Conservation (phyloP, 2,888 invertebrate species). For the Leptopterna dolabrata region DNA sequence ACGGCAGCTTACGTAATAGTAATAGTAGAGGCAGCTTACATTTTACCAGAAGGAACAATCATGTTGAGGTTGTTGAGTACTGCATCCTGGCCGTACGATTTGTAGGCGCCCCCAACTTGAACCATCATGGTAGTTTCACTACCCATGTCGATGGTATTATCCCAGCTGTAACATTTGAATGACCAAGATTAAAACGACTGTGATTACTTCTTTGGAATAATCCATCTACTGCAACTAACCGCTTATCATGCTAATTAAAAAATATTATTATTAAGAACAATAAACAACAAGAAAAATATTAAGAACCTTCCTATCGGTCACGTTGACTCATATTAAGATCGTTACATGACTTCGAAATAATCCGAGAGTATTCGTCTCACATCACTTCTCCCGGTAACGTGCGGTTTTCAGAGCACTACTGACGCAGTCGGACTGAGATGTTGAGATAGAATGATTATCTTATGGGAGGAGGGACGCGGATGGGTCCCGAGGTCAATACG, state of each 20-base stretch:
- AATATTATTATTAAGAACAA: too few relatives aligned
- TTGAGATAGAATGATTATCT: background rate
- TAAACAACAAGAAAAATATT: too few relatives aligned
- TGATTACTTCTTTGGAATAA: background rate
- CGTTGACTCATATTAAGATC: background rate
- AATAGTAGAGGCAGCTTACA: constrained; percentile 34
- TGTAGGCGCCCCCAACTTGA: constrained; percentile 5
- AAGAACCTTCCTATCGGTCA: background rate
- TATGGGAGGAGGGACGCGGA: background rate
- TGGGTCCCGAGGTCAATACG: background rate
- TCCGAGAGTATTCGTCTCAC: background rate
- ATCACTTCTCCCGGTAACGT: background rate
- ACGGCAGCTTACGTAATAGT: too few relatives aligned
- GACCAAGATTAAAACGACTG: background rate
- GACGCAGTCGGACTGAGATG: background rate
- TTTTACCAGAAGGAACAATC: background rate
- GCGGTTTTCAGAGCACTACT: background rate
- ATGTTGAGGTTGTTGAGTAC: constrained; percentile 42
- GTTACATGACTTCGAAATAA: background rate
- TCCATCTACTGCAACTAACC: too few relatives aligned
- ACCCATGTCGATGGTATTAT: background rate
- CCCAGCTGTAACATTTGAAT: background rate
- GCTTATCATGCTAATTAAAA: too few relatives aligned
- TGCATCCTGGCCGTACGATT: constrained; percentile 21
- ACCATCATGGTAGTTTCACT: background rate